Base-by-base conservation (phyloP, 2,797 vertebrate species). In the Chromobotia macracanthus region DNA sequence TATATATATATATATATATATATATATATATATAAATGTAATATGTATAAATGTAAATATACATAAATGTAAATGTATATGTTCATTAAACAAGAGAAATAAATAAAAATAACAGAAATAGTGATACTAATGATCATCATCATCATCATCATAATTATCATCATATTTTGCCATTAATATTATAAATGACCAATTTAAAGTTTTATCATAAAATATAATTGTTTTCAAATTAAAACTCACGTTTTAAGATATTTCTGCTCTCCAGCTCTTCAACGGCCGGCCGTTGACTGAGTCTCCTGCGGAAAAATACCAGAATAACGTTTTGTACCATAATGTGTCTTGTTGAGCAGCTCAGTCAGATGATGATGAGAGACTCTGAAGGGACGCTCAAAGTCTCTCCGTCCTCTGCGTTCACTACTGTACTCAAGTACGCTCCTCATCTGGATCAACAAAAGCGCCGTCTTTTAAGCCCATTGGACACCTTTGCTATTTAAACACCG, bases 231-330 rank as follows among this genome's bases (percentile, higher is more conserved):
- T 1, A 75, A 31, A 88, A 97, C 97, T 98, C 85, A 99, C 97
- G 97, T 92, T 98, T 99, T 72, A 99, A 88, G 87, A 99, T 99
- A 87, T 99, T 99, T 68, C 97, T 93, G 88, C 97, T 94, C 93
- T 99, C 97, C 87, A 99, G 92, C 90, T 99, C 97, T 88, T 99
- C 97, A 85, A 98, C 97, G 38, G 96, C 96, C 1, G 97, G 97
- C 92, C 97, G 96, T 90, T 99, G 97, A 95, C 97, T 99, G 92
- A 99, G 92, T 91, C 97, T 95, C 95, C 97, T 99, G 95, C 95
- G 96, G 87, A 98, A 96, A 94, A 98, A 96, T 91, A 98, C 94
- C 89, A 96, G 85, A 87, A 98, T 96, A 84, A 98, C 92, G 87
- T 96, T 97, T 92, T 97, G 97, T 92, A 99, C 96, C 96, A 97